Evolutionary conservation across 2,888 invertebrate genomes (phyloP).

Genomic region (Lycophotia porphyrea): DNA sequence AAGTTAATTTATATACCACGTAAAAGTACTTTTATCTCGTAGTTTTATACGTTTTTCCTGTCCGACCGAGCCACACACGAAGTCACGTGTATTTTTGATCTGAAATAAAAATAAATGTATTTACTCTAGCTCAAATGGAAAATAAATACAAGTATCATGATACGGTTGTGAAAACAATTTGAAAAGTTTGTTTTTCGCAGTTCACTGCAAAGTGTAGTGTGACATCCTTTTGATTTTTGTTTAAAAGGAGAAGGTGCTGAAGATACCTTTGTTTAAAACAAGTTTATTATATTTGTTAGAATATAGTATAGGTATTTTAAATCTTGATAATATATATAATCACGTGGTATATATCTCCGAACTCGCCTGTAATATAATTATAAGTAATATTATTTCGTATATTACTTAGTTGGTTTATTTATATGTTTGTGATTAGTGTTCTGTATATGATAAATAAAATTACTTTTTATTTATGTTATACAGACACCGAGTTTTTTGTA

Average conservation of each 20-base stretch:
- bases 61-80: conserved; percentile 70
- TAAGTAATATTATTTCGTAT: background rate
- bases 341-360: background rate
- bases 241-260: background rate
- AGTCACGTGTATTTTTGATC: conserved; percentile 70
- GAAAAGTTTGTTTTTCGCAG: conserved; percentile 57
- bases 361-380: background rate
- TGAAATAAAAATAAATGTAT: conserved; percentile 67
- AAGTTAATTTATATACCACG: conserved; percentile 35
- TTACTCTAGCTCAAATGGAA: conserved; percentile 68
- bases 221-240: conserved; percentile 39
- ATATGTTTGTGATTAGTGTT: background rate
- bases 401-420: background rate
- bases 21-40: conserved; percentile 28
- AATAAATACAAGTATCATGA: conserved; percentile 66
- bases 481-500: background rate
- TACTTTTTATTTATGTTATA: background rate
- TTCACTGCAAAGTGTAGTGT: conserved; percentile 39
- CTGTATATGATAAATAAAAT: background rate
- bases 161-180: conserved; percentile 62
- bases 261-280: background rate
- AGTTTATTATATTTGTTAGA: background rate
- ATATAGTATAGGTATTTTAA: background rate
- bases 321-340: background rate
- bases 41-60: conserved; percentile 64